A percentile compares a stretch with the other conserved stretches of the same genome.
These are phyloP conservation scores for Seira ritae DNA, from an alignment of 2,888 invertebrate species.

Conservation along the genomic window DNA sequence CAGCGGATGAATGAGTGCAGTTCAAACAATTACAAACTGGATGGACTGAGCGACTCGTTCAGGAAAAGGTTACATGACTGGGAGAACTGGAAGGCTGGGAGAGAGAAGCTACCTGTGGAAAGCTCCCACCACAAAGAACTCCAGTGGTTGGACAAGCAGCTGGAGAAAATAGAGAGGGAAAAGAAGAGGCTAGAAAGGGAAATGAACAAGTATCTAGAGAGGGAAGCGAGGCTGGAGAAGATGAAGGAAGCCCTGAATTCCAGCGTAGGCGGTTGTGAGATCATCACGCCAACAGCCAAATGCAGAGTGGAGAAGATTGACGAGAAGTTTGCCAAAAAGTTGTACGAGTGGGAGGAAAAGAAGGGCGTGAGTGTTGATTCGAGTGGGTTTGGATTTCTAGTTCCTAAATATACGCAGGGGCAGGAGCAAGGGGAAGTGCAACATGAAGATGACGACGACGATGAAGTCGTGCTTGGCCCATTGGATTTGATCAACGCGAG, in stretches of 20 bases:
- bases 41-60: slow-evolving; percentile 86
- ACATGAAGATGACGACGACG: slow-evolving; percentile 25
- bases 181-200: slow-evolving; percentile 81
- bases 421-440: slow-evolving; percentile 28
- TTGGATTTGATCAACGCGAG: slow-evolving; percentile 29
- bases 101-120: slow-evolving; percentile 71
- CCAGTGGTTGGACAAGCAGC: slow-evolving; percentile 80
- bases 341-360: slow-evolving; percentile 93
- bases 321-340: slow-evolving; percentile 90
- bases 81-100: slow-evolving; percentile 82
- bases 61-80: slow-evolving; percentile 90
- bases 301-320: slow-evolving; percentile 90
- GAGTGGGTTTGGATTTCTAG: slow-evolving; percentile 88
- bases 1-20: slow-evolving; percentile 61
- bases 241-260: slow-evolving; percentile 80
- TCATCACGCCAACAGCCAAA: slow-evolving; percentile 88
- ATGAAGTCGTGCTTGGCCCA: slow-evolving; percentile 20
- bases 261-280: slow-evolving; percentile 80
- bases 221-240: slow-evolving; percentile 80
- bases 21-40: neutral
- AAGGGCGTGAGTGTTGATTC: slow-evolving; percentile 89
- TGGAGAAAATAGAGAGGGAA: slow-evolving; percentile 80
- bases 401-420: slow-evolving; percentile 76
- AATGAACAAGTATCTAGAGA: slow-evolving; percentile 81
- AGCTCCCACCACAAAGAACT: slow-evolving; percentile 77